Evolutionary conservation across 2,797 vertebrate genomes (phyloP).

Genomic region (Zenarchopterus dispar): DNA sequence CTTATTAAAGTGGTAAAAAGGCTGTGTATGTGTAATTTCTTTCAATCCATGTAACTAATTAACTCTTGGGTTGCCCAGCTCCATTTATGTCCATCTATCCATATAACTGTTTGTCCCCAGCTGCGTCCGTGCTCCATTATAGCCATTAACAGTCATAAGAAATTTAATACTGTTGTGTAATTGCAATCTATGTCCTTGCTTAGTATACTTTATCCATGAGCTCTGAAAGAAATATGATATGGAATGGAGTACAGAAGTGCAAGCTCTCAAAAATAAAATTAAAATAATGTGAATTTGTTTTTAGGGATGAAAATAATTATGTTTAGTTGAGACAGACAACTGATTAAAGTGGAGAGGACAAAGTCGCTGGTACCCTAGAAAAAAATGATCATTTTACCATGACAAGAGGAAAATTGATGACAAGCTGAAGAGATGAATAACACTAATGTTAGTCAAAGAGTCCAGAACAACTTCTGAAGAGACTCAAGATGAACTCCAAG

Average conservation of each 20-base stretch:
- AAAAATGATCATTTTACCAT: no score
- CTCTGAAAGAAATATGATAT: slow-evolving; percentile 37
- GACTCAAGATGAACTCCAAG: no score
- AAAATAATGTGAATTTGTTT: background rate
- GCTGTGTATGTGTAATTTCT: background rate
- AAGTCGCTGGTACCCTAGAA: no score
- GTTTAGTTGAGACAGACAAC: no score
- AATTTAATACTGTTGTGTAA: background rate
- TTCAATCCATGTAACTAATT: slow-evolving; percentile 1
- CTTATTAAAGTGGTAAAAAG: background rate
- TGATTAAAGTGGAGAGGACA: no score
- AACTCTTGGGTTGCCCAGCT: slow-evolving; percentile 1
- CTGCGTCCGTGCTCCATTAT: slow-evolving; percentile 24
- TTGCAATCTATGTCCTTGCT: slow-evolving; percentile 1
- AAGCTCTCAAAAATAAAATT: background rate
- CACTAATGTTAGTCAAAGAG: no score
- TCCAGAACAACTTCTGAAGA: no score
- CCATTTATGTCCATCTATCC: slow-evolving; percentile 27
- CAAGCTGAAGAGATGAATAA: no score
- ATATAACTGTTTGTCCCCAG: slow-evolving; percentile 14
- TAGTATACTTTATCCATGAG: slow-evolving; percentile 26
- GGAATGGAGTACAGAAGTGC: slow-evolving; percentile 9
- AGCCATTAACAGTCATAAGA: slow-evolving; percentile 16
- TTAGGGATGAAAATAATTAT: background rate
- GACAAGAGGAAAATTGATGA: no score